Evolutionary conservation across 2,888 invertebrate genomes (phyloP), one percentile per base, ranked within the genome.

Genomic region (Germaria angustata): DNA sequence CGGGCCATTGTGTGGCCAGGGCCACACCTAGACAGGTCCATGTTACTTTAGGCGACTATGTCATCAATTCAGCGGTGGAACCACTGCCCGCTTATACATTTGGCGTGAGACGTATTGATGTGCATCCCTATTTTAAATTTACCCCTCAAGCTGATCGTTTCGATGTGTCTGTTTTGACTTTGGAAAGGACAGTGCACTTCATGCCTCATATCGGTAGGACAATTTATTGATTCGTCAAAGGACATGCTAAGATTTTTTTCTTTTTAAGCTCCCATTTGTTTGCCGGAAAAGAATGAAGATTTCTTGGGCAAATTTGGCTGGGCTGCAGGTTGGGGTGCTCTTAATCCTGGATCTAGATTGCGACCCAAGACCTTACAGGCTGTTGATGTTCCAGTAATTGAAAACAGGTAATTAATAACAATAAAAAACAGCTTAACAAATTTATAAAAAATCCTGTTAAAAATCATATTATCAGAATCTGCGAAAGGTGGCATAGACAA

Each of bases 271-370:
- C 98, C 98, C 39, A 97, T 98, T 87, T 98, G 97, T 90, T 92
- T 98, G 68, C 98, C 98, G 0, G 96, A 96, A 85, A 96, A 97
- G 87, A 96, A 96, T 57, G 95, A 96, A 55, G 96, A 96, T 90
- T 97, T 97, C 92, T 92, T 97, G 57, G 97, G 97, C 1, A 96
- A 97, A 90, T 96, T 95, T 86, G 97, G 97, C 28, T 97, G 97
- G 94, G 97, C 97, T 6, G 97, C 97, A 0, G 97, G 97, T 28
- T 98, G 98, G 98, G 98, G 97, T 13, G 97, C 98, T 0, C 92
- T 97, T 8, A 94, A 94, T 89, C 94, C 94, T 85, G 97, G 97
- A 66, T 97, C 97, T 0, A 93, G 97, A 85, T 91, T 97, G 72
- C 93, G 97, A 6, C 97, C 98, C 1, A 95, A 97, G 88, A 97